These are phyloP conservation scores for Oscheius myriophilus DNA, from an alignment of 2,888 invertebrate genomes.

Conservation along the genomic window DNA sequence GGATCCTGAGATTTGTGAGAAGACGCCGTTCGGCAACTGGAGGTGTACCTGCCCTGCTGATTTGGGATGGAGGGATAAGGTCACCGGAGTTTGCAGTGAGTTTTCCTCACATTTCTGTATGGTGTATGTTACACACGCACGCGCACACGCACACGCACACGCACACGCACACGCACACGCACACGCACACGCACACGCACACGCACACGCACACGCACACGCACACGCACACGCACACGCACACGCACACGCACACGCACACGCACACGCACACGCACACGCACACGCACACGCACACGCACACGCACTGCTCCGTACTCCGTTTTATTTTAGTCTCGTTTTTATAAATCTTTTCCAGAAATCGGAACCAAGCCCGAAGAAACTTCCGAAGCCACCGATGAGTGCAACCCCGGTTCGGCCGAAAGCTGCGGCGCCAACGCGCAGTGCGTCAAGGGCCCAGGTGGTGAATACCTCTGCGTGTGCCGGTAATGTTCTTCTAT, in stretches of 20 bases:
- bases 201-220: too few relatives aligned
- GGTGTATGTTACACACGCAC: not conserved
- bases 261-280: too few relatives aligned
- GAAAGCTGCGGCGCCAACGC: conserved; percentile 44
- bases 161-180: too few relatives aligned
- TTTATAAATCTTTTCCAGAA: conserved; percentile 17
- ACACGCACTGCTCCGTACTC: too few relatives aligned
- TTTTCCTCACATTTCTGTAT: not conserved
- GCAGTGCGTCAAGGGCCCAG: conserved; percentile 48
- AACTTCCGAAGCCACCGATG: conserved; percentile 39
- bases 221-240: too few relatives aligned
- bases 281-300: too few relatives aligned
- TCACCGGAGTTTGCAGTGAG: conserved; percentile 59
- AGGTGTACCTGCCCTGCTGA: conserved; percentile 64
- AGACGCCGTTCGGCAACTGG: conserved; percentile 67
- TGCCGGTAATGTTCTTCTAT: conserved; percentile 38
- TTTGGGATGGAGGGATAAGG: conserved; percentile 52
- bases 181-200: too few relatives aligned
- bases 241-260: too few relatives aligned
- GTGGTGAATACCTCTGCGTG: conserved; percentile 55
- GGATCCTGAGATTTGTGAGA: conserved; percentile 65
- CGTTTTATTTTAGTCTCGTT: not conserved
- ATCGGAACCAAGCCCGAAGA: conserved; percentile 35
- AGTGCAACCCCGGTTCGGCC: conserved; percentile 45
- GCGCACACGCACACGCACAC: too few relatives aligned